A percentile compares a stretch with the other conserved stretches of the same genome.
phyloP scores from a whole-genome alignment of 2,113 vertebrate genomes.

The Bettongia penicillata region DNA sequence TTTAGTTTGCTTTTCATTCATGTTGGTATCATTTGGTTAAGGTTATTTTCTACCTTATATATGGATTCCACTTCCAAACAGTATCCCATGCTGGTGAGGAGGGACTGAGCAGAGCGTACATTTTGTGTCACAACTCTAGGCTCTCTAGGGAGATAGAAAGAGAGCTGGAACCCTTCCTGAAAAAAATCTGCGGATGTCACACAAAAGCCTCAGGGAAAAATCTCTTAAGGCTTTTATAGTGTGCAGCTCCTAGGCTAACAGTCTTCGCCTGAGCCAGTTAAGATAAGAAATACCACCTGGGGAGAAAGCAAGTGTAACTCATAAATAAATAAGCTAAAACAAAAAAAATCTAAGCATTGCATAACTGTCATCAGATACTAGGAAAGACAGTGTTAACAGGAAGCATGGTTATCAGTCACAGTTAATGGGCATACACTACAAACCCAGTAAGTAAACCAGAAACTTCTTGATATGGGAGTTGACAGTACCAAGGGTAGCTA shows the following conservation, averaged over 20 bases:
- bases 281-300: constrained; percentile 50
- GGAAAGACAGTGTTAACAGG: constrained; percentile 57
- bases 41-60: too few relatives aligned
- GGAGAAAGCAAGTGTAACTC: background rate
- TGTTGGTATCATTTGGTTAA: background rate
- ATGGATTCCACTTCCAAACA: background rate
- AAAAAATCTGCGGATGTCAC: constrained; percentile 55
- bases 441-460: constrained; percentile 33
- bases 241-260: constrained; percentile 46
- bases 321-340: background rate
- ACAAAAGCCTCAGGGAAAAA: constrained; percentile 21
- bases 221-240: constrained; percentile 44
- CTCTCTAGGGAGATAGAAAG: background rate
- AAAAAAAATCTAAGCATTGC: constrained; percentile 17
- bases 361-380: background rate
- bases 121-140: background rate
- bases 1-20: constrained; percentile 21
- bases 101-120: background rate
- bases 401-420: constrained; percentile 23
- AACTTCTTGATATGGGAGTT: constrained; percentile 26
- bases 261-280: constrained; percentile 45
- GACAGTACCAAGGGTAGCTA: constrained; percentile 18
- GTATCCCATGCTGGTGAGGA: background rate
- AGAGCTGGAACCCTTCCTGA: constrained; percentile 1
- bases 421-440: constrained; percentile 43